Evolutionary conservation across 2,113 vertebrate genomes (phyloP), one percentile per base, ranked within the genome.

Genomic region (Sinocyclocheilus maitianheensis): DNA sequence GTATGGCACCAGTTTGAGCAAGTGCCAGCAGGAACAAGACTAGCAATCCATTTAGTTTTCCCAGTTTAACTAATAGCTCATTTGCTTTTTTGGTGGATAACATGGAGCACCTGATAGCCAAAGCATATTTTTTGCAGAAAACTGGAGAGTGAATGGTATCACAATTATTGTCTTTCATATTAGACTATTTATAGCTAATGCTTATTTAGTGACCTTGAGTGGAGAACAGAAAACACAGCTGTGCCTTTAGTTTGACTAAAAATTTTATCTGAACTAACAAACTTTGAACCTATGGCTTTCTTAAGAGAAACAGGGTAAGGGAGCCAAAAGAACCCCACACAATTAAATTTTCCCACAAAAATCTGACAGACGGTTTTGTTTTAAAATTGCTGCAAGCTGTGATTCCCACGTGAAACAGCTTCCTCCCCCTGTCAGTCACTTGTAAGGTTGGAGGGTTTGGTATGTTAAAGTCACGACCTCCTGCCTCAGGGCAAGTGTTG

Each of bases 371-470:
- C 91, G 88, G 94, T 94, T 96, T 95, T 94, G 92, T 95, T 95
- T 89, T 92, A 91, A 93, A 92, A 93, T 94, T 93, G 94, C 94
- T 95, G 92, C 96, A 97, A 97, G 95, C 97, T 96, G 95, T 95
- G 96, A 97, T 97, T 97, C 97, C 97, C 97, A 97, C 89, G 96
- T 97, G 97, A 97, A 98, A 97, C 72, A 93, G 91, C 95, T 96
- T 96, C 95, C 96, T 96, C 94, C 93, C 93, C 91, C 95, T 97
- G 97, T 97, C 97, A 98, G 96, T 99, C 96, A 97, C 91, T 85
- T 16, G 90, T 92, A 92, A 94, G 94, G 94, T 89, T 94, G 94
- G 91, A 93, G 93, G 92, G 92, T 90, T 88, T 92, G 95, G 95
- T 96, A 97, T 97, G 95, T 93, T 89, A 93, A 86, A 96, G 96